A percentile compares a stretch with the other conserved stretches of the same genome.
These are phyloP conservation scores for Sesamia inferens DNA, from an alignment of 2,888 invertebrate genomes.

Conservation along the genomic window DNA sequence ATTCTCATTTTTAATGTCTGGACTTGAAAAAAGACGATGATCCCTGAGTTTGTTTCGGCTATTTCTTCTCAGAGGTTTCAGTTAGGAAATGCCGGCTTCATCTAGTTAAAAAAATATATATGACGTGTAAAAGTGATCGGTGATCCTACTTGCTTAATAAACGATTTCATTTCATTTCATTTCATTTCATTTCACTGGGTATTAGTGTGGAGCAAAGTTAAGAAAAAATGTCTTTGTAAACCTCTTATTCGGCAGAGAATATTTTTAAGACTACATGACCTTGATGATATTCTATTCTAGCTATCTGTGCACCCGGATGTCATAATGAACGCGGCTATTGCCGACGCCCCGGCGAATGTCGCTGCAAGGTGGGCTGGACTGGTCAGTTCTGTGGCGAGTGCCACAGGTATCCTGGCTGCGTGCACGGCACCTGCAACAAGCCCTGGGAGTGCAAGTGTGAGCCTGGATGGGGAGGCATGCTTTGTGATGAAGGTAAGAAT, in stretches of 20 bases:
- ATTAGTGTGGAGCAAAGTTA: too few species aligned
- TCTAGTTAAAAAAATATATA: too few species aligned
- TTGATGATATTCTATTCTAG: conserved; percentile 82
- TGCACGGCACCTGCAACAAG: conserved; percentile 94
- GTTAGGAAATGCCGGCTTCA: too few species aligned
- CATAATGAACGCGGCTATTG: conserved; percentile 96
- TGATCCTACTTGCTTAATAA: too few species aligned
- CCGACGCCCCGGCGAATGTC: conserved; percentile 91
- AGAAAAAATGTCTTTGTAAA: too few species aligned
- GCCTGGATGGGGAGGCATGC: conserved; percentile 97
- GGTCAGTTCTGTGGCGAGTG: conserved; percentile 94
- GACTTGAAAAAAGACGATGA: too few species aligned
- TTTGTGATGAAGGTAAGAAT: conserved; percentile 95
- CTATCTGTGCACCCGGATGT: conserved; percentile 95
- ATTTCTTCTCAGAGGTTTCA: too few species aligned
- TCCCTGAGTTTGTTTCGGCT: too few species aligned
- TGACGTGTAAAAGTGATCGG: too few species aligned
- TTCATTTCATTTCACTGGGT: too few species aligned
- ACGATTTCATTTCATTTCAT: too few species aligned
- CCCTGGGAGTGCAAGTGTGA: conserved; percentile 98
- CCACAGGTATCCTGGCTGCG: conserved; percentile 96
- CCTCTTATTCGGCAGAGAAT: not conserved
- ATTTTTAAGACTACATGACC: not conserved
- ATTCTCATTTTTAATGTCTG: too few species aligned
- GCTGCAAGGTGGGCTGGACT: conserved; percentile 97